Base-by-base conservation (phyloP, 2,797 vertebrate genomes). In the Iguana delicatissima region DNA sequence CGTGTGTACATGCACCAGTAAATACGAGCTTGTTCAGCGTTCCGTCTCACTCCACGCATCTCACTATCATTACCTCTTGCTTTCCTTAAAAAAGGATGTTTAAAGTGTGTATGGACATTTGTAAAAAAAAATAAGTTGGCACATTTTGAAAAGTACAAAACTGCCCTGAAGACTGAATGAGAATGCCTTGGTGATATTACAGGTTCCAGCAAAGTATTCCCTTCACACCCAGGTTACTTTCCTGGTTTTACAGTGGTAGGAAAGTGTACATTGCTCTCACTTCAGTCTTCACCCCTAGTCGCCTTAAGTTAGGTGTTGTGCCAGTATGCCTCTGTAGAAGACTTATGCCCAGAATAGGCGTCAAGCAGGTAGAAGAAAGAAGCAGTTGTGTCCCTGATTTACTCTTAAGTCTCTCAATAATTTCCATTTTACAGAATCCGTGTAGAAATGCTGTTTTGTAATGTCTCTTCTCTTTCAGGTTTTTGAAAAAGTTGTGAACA, bases 401-500 rank as follows among this genome's bases (percentile, higher is more conserved):
- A 26, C 35, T 50, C 46, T 82, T 18, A 38, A 64, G 12, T 67
- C n/a, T 83, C 18, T 69, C 6, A 76, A 81, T 2, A 0, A 0
- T 32, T 0, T 0, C 12, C 8, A 52, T 57, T 9, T 93, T 86
- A 32, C 55, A 88, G 18, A 72, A 81, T 69, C 50, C 50, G 80
- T 81, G 22, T 4, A 7, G 84, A 91, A 52, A 87, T 76, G 55
- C 22, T 87, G 29, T 42, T 69, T 93, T 22, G 38, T 86, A 92
- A 93, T 89, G 67, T 89, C 91, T 55, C 90, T 91, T 86, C 94
- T 96, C 92, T 96, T 97, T 26, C 96, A 99, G 99, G 99, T 99
- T 95, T 99, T 99, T 96, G 96, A 96, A 91, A 98, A 98, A 77
- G 99, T 99, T 95, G 98, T 98, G 97, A 95, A 97, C 93, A 95